Conservation (phyloP, 2,888 invertebrate species). For the Cataglyphis rosenhaueri region DNA sequence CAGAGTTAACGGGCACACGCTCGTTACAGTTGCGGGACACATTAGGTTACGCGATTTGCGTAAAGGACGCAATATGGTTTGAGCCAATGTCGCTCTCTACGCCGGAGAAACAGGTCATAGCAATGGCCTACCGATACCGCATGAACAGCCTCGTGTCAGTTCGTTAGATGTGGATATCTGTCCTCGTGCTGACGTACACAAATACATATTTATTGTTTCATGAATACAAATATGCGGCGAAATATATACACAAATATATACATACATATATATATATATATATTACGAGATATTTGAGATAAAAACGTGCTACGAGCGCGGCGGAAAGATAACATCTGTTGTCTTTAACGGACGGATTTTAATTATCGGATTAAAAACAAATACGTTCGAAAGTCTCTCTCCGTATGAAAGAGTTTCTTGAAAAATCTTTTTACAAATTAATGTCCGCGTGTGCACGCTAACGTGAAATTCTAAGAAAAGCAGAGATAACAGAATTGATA, state of each 20-base stretch:
- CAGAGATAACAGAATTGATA: constrained; percentile 27
- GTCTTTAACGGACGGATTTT: constrained; percentile 28
- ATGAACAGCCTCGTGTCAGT: constrained; percentile 30
- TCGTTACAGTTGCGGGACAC: constrained; percentile 45
- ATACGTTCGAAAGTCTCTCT: not conserved
- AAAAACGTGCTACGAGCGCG: not conserved
- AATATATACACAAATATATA: no score
- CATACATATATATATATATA: no score
- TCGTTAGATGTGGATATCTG: constrained; percentile 43
- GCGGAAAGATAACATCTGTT: not conserved
- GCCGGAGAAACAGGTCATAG: constrained; percentile 25
- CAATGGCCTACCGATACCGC: constrained; percentile 21
- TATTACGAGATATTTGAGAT: no score
- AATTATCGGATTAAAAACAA: constrained; percentile 23
- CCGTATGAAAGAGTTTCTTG: not conserved
- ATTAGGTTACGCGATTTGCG: constrained; percentile 49
- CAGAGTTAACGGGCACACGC: constrained; percentile 45
- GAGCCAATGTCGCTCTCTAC: constrained; percentile 30
- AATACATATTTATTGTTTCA: constrained; percentile 43
- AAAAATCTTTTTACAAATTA: constrained; percentile 33
- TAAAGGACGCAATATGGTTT: constrained; percentile 44
- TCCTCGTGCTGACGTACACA: not conserved
- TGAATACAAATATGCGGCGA: constrained; percentile 25
- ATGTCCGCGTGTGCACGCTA: constrained; percentile 8
- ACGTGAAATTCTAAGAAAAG: not conserved